These are phyloP conservation scores for Crenichthys baileyi DNA, from an alignment of 2,797 vertebrate genomes.

Conservation along the genomic window DNA sequence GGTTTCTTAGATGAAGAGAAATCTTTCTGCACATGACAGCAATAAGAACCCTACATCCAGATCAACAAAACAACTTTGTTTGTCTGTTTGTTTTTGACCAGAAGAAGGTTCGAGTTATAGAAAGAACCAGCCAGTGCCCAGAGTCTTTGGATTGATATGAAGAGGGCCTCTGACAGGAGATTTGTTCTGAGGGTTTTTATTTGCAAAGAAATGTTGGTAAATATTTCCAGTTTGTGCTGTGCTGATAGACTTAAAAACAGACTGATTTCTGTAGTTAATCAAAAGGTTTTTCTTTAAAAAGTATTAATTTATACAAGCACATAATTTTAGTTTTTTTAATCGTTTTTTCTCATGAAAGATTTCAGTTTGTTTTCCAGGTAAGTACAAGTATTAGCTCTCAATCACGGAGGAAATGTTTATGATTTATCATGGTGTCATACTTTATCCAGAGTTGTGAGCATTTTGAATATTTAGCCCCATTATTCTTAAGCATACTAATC, in stretches of 20 bases:
- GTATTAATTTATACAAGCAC: background rate
- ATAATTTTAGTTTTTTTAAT: background rate
- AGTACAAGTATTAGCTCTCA: background rate
- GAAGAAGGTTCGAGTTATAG: background rate
- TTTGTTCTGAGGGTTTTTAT: background rate
- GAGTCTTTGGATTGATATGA: background rate
- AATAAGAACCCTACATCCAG: background rate
- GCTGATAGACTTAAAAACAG: background rate
- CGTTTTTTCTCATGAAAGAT: background rate
- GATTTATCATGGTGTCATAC: background rate
- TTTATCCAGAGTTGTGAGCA: background rate
- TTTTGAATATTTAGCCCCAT: background rate
- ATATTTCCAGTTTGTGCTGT: background rate
- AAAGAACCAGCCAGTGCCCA: background rate
- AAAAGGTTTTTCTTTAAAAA: background rate
- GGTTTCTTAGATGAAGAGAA: background rate
- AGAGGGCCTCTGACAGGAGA: background rate
- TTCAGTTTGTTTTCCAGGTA: background rate
- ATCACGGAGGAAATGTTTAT: background rate
- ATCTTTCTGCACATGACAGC: background rate
- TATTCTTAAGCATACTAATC: background rate
- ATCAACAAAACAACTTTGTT: background rate
- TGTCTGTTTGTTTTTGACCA: background rate
- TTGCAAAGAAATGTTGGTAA: background rate
- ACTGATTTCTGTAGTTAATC: background rate